phyloP scores from a whole-genome alignment of 2,113 vertebrate genomes.

The Blennius ocellaris region DNA sequence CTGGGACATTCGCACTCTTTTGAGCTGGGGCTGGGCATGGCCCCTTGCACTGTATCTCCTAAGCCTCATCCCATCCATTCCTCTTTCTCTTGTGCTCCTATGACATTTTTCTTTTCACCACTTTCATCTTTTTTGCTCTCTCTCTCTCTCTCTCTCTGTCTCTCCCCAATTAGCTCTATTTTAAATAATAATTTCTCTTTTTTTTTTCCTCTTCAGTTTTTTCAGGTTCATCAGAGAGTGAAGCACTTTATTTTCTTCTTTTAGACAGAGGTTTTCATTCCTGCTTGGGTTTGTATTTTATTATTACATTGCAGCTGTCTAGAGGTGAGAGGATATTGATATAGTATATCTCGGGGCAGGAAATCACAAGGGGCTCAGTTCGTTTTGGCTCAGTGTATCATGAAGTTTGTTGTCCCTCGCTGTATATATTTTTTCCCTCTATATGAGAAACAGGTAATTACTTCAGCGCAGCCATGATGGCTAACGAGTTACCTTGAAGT shows the following conservation, averaged over 20 bases:
- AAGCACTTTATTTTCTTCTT: constrained; percentile 13
- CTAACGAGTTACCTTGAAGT: constrained; percentile 66
- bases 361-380: constrained; percentile 35
- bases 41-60: constrained; percentile 52
- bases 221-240: constrained; percentile 7
- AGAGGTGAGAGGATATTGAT: constrained; percentile 38
- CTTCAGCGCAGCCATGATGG: constrained; percentile 63
- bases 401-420: constrained; percentile 72
- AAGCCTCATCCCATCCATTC: constrained; percentile 39
- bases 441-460: constrained; percentile 71
- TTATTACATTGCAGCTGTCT: constrained; percentile 18
- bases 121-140: neutral
- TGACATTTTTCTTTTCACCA: constrained; percentile 20
- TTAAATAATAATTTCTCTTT: no score
- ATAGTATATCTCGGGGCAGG: neutral
- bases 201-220: neutral
- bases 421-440: constrained; percentile 63
- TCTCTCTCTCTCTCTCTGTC: neutral
- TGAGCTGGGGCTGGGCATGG: constrained; percentile 61
- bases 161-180: neutral
- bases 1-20: constrained; percentile 61
- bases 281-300: constrained; percentile 24
- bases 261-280: constrained; percentile 18
- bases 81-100: constrained; percentile 7
- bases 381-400: constrained; percentile 59